Conservation (phyloP, 2,888 invertebrate genomes). For the Rhamnusium bicolor region DNA sequence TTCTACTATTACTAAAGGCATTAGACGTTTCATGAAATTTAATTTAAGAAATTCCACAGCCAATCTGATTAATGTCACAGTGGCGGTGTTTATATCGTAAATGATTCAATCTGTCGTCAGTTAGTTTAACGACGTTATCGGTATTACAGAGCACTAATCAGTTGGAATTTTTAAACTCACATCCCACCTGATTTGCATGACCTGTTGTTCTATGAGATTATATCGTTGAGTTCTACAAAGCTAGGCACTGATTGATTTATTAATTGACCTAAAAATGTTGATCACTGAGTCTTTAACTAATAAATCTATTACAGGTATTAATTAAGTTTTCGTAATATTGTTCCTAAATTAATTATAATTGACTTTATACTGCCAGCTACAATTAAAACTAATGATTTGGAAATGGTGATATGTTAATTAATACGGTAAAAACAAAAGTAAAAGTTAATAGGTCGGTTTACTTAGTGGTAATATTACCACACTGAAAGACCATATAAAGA, state of each 20-base stretch:
- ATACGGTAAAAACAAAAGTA: background rate
- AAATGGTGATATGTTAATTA: slow-evolving; percentile 16
- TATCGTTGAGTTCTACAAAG: background rate
- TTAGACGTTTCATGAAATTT: background rate
- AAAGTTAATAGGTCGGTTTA: background rate
- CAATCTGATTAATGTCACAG: background rate
- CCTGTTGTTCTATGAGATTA: background rate
- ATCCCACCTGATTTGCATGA: background rate
- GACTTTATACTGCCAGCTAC: slow-evolving; percentile 4
- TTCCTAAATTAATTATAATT: slow-evolving; percentile 5
- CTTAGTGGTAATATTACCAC: no score
- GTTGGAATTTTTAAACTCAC: background rate
- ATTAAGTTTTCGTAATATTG: slow-evolving; percentile 4
- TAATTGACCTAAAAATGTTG: slow-evolving; percentile 14
- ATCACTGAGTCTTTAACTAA: background rate
- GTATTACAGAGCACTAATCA: background rate
- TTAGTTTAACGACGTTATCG: background rate
- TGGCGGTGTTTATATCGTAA: background rate
- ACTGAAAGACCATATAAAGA: no score
- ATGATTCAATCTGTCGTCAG: slow-evolving; percentile 3
- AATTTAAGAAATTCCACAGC: background rate
- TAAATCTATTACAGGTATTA: slow-evolving; percentile 6
- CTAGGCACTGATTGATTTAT: background rate
- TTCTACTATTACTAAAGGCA: background rate
- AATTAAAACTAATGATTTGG: slow-evolving; percentile 12